These are phyloP conservation scores for Bruchidius siliquastri DNA, from an alignment of 2,888 invertebrate species.

Conservation along the genomic window DNA sequence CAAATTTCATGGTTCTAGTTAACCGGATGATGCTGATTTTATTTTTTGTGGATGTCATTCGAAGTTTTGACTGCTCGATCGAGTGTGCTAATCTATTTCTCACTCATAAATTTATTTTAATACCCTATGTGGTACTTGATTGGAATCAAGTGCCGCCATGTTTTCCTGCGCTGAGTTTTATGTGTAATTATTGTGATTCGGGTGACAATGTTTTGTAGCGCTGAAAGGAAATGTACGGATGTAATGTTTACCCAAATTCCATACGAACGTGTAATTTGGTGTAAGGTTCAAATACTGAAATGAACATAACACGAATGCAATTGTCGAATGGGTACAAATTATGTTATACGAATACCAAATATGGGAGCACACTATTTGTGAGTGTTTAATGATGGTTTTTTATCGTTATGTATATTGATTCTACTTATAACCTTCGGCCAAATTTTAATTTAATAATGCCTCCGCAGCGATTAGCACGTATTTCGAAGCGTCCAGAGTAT, in stretches of 20 bases:
- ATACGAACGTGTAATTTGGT: too few relatives aligned
- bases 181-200: not conserved
- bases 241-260: too few relatives aligned
- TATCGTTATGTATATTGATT: too few relatives aligned
- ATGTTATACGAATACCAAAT: not conserved
- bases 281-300: not conserved
- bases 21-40: not conserved
- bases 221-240: too few relatives aligned
- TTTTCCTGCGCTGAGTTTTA: not conserved
- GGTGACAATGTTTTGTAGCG: too few relatives aligned
- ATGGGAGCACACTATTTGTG: not conserved
- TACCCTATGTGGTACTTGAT: not conserved
- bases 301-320: not conserved
- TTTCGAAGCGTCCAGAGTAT: too few relatives aligned
- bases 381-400: not conserved
- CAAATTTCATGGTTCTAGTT: not conserved
- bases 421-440: too few relatives aligned
- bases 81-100: not conserved
- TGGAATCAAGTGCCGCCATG: not conserved
- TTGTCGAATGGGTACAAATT: not conserved
- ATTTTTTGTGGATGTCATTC: not conserved
- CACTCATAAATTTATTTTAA: not conserved
- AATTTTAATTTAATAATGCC: too few relatives aligned
- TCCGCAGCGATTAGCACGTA: too few relatives aligned
- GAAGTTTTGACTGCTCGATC: not conserved